Evolutionary conservation across 1,140 invertebrate genomes (phyloP), one percentile per base, ranked within the genome.

Genomic region (Hormaphis cornu): DNA sequence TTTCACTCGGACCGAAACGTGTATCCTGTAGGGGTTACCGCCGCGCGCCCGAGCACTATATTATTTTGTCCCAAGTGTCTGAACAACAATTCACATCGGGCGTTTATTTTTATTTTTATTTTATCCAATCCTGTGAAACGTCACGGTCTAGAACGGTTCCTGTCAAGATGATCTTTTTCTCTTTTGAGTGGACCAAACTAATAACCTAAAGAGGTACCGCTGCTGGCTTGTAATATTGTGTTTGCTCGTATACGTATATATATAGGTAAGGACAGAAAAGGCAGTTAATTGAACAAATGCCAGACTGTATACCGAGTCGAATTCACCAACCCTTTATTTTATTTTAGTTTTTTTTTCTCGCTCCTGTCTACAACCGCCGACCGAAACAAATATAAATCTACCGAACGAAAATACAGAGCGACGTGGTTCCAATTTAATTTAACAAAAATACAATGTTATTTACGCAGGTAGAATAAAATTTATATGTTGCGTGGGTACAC

Each of bases 381-480:
- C 53, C 26, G n/a, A 58, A 58, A 58, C 54, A 58, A 58, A 58
- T 58, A n/a, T n/a, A 58, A 58, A 58, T 40, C 54, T 40, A 14
- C 20, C 16, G 40, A 58, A 58, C 33, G 20, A 58, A 40, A n/a
- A n/a, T n/a, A n/a, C n/a, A n/a, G n/a, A 16, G 33, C 6, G 16
- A 56, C 53, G 53, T 12, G 33, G 28, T 40, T 58, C 1, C 20
- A 58, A 58, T 56, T 56, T 6, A 24, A 56, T 58, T 40, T 24
- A 16, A 22, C 14, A n/a, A 37, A 56, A 56, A n/a, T n/a, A n/a
- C n/a, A n/a, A n/a, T n/a, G n/a, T n/a, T n/a, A n/a, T n/a, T n/a
- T n/a, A n/a, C n/a, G n/a, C n/a, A n/a, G n/a, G n/a, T n/a, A n/a
- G n/a, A n/a, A n/a, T n/a, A n/a, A n/a, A n/a, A n/a, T n/a, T n/a